Conservation (phyloP, 2,113 vertebrate species). For the Triplophysa tibetana region DNA sequence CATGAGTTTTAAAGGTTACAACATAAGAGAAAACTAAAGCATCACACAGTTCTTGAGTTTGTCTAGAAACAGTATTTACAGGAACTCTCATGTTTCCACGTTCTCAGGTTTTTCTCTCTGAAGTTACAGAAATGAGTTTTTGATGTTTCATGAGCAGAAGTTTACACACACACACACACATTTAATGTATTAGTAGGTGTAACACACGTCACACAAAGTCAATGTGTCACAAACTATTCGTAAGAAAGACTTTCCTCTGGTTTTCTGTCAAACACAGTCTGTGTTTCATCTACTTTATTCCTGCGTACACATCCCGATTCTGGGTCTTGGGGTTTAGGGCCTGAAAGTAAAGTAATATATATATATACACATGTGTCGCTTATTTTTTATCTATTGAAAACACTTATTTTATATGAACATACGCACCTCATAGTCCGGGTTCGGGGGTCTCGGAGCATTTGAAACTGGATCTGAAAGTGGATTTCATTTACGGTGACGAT, state of each 20-base stretch:
- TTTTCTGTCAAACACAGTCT: not conserved
- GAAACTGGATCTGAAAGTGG: no score
- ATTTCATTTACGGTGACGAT: no score
- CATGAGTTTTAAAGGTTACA: no score
- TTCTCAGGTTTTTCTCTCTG: slow-evolving; percentile 10
- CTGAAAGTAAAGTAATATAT: not conserved
- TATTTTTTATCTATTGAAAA: no score
- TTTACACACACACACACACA: slow-evolving; percentile 20
- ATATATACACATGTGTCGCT: no score
- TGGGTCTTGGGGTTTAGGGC: not conserved
- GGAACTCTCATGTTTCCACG: not conserved
- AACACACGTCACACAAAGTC: no score
- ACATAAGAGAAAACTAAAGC: no score
- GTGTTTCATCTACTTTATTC: not conserved
- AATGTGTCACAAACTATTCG: not conserved
- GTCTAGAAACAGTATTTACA: no score
- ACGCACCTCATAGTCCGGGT: slow-evolving; percentile 10
- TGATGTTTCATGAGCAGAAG: not conserved
- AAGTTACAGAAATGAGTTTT: not conserved
- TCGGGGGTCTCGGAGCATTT: not conserved
- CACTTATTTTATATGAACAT: no score
- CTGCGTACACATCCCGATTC: not conserved
- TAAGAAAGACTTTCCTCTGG: no score
- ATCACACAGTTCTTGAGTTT: no score
- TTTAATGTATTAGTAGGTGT: no score